Percentiles rank a stretch among this genome's conserved stretches.
Conservation (phyloP, 53 echinoderm and acorn worm species). For the Crossaster papposus region DNA sequence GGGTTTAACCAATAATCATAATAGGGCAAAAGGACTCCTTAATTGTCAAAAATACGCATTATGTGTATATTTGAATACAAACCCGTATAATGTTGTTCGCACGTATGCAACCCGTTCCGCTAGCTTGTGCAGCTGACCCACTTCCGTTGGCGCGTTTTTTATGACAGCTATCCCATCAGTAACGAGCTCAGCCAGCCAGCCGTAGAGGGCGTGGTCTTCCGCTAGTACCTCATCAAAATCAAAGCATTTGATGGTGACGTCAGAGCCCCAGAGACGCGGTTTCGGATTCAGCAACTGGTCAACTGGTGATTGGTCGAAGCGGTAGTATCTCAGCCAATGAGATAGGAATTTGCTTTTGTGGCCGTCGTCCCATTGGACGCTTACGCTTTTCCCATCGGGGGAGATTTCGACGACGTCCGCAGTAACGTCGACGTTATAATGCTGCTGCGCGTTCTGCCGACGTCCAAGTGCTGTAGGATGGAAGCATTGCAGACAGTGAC, state of each 20-base stretch:
- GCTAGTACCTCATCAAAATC: slow-evolving; percentile 53
- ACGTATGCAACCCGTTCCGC: slow-evolving; percentile 77
- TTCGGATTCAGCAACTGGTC: slow-evolving; percentile 63
- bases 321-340: slow-evolving; percentile 61
- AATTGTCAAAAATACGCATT: no score
- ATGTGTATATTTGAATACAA: not conserved
- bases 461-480: slow-evolving; percentile 56
- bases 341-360: slow-evolving; percentile 56
- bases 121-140: slow-evolving; percentile 70
- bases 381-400: slow-evolving; percentile 26
- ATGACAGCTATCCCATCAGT: slow-evolving; percentile 65
- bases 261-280: slow-evolving; percentile 52
- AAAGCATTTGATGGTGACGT: slow-evolving; percentile 23
- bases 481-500: slow-evolving; percentile 71
- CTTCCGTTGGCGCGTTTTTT: slow-evolving; percentile 56
- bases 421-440: slow-evolving; percentile 57
- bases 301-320: slow-evolving; percentile 52
- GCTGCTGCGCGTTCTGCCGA: not conserved
- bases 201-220: slow-evolving; percentile 62
- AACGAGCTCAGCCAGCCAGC: slow-evolving; percentile 73
- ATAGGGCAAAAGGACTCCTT: no score
- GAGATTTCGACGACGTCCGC: slow-evolving; percentile 41
- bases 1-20: no score
- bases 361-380: slow-evolving; percentile 67
- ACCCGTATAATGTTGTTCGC: slow-evolving; percentile 71